phyloP scores from a whole-genome alignment of 2,888 invertebrate genomes.

The Melolontha melolontha region DNA sequence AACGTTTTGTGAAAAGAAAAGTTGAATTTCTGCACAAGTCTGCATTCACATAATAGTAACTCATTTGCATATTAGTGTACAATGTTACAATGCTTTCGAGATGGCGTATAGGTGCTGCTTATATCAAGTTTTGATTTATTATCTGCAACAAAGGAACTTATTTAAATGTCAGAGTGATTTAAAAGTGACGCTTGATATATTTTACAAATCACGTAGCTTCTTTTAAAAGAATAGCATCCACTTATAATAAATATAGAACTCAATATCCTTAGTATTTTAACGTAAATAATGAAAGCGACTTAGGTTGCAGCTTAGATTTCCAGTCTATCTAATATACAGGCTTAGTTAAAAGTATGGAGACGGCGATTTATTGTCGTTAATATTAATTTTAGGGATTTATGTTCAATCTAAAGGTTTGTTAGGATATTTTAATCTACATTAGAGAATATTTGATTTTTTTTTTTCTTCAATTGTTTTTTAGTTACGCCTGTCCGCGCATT shows the following conservation, averaged over 20 bases:
- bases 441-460: no score
- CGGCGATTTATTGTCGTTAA: no score
- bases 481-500: no score
- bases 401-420: no score
- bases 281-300: no score
- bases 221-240: no score
- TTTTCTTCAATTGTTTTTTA: no score
- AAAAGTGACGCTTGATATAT: conserved; percentile 2
- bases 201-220: neutral
- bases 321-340: no score
- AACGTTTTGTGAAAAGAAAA: conserved; percentile 24
- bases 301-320: neutral
- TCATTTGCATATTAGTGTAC: conserved; percentile 27
- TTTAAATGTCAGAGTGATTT: conserved; percentile 7
- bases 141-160: neutral
- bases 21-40: conserved; percentile 26
- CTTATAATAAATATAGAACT: neutral
- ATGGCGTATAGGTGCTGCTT: conserved; percentile 4
- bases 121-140: conserved; percentile 5
- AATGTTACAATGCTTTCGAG: conserved; percentile 13
- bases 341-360: no score
- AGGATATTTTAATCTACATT: no score
- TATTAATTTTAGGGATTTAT: no score
- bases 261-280: no score
- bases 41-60: conserved; percentile 19